A percentile compares a stretch with the other conserved stretches of the same genome.
Conservation (phyloP, 92 coral and sea anemone genomes). For the Pocillopora meandrina region DNA sequence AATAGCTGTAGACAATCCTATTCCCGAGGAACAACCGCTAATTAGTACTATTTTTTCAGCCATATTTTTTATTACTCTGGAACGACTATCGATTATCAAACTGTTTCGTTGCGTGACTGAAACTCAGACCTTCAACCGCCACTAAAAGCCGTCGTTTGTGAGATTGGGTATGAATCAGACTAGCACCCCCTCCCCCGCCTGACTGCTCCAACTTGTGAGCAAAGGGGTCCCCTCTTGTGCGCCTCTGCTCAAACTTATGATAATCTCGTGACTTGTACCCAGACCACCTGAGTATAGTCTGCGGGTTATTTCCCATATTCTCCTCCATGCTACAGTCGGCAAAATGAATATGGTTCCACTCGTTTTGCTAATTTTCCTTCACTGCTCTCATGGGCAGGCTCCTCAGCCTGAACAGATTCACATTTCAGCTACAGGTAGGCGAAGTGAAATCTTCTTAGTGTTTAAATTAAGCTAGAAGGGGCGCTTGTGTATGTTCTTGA, state of each 20-base stretch:
- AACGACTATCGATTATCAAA: too few species aligned
- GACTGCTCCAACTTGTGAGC: too few species aligned
- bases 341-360: not conserved
- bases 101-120: not conserved
- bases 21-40: conserved; percentile 93
- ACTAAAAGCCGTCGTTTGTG: too few species aligned
- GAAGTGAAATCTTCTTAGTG: not conserved
- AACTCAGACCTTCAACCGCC: too few species aligned
- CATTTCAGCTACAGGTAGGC: conserved; percentile 76
- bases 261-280: too few species aligned
- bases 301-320: too few species aligned
- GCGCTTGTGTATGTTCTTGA: not conserved
- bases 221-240: too few species aligned
- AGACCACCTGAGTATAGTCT: too few species aligned
- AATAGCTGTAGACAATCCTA: conserved; percentile 83
- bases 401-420: conserved; percentile 86
- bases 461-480: not conserved
- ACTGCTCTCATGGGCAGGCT: conserved; percentile 30
- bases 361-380: not conserved
- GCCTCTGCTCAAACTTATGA: too few species aligned
- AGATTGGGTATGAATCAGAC: too few species aligned
- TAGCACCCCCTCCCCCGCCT: too few species aligned
- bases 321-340: too few species aligned
- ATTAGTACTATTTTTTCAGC: conserved; percentile 77
- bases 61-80: conserved; percentile 18